Evolutionary conservation across 2,113 vertebrate species (phyloP).

Genomic region (Spizaetus ornatus): DNA sequence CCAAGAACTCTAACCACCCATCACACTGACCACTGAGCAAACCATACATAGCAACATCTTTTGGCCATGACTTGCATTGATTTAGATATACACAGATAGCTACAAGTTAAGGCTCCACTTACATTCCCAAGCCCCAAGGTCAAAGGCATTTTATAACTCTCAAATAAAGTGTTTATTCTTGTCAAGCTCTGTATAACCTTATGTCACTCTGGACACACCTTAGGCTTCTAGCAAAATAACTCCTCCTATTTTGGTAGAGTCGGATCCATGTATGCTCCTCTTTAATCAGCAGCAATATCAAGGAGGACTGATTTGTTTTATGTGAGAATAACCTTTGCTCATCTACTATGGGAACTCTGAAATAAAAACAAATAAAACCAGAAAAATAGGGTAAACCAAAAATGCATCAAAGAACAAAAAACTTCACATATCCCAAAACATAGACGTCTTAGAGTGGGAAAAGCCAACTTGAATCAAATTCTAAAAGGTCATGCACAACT

Average conservation of each 20-base stretch:
- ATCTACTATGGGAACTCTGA: background rate
- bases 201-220: background rate
- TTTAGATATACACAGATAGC: background rate
- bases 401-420: background rate
- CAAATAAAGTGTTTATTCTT: conserved; percentile 24
- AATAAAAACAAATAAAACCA: background rate
- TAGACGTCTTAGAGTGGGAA: background rate
- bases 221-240: background rate
- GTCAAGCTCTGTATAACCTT: background rate
- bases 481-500: background rate
- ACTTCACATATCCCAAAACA: background rate
- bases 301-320: background rate
- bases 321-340: background rate
- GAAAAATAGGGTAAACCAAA: background rate
- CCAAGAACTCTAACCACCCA: background rate
- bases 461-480: background rate
- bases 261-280: background rate
- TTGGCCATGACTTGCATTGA: background rate
- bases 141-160: conserved; percentile 17
- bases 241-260: background rate
- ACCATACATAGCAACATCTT: background rate
- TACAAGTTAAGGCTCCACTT: background rate
- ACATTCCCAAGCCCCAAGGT: conserved; percentile 6
- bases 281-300: background rate
- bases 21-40: background rate